Base-by-base conservation (phyloP, 2,888 invertebrate species). In the Sipunculus nudus region DNA sequence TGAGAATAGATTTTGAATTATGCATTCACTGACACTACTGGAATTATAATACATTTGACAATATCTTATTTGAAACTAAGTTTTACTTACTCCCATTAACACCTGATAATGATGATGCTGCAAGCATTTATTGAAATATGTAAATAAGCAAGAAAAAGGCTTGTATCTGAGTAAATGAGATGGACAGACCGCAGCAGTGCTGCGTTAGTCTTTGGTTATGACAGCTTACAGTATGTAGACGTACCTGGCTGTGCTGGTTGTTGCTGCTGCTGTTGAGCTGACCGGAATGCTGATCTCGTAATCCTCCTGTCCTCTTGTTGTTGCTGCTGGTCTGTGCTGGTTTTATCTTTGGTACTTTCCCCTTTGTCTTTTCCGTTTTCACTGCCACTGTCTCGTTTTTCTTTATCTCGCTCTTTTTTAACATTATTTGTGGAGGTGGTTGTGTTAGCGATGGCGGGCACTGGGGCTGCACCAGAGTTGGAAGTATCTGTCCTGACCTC, bases 211-310 rank as follows among this genome's bases (percentile, higher is more conserved):
- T 78, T 73, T 62, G 64, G 69, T 48, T 66, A 58, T 53, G 65
- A 65, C 31, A 59, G 26, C n/a, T n/a, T n/a, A n/a, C n/a, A n/a
- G n/a, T n/a, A n/a, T n/a, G n/a, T n/a, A n/a, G n/a, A n/a, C n/a
- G n/a, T n/a, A n/a, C n/a, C n/a, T n/a, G n/a, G n/a, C n/a, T n/a
- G n/a, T n/a, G n/a, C n/a, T n/a, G n/a, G 84, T 40, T 85, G 84
- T 25, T 86, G 86, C 61, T 86, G 86, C 28, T 86, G 86, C 43
- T 85, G 85, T 76, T 86, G 86, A 50, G 79, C 75, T 50, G 77
- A 75, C 56, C 76, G 50, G 43, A 75, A 66, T 13, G 73, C 55
- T 3, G 61, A 55, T 39, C 75, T 70, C 4, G 73, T 72, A n/a
- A 66, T 57, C 26, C 64, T 59, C 39, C 67, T 55, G 38, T 67